Percentiles rank a stretch among this genome's conserved stretches.
Evolutionary conservation across 2,797 vertebrate genomes (phyloP).

Genomic region (Ctenopoma multispine): DNA sequence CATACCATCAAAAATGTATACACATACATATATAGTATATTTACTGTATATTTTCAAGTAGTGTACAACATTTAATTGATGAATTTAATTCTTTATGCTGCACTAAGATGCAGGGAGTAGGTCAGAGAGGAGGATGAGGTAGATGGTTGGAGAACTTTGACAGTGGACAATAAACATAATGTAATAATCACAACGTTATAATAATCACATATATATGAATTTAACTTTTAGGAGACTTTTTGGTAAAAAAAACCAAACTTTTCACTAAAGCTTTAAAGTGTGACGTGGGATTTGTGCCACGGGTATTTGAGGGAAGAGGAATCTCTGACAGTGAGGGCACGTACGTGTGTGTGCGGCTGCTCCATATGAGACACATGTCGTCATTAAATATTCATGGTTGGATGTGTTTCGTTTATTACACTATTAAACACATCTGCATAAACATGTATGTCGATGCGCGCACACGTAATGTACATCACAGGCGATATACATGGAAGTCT

Average conservation of each 20-base stretch:
- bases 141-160: too few relatives aligned
- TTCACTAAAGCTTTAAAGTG: neutral
- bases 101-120: too few relatives aligned
- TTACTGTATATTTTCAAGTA: too few relatives aligned
- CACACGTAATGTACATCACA: neutral
- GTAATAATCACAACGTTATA: too few relatives aligned
- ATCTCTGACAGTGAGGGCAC: neutral
- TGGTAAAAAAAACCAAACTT: neutral
- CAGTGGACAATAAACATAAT: too few relatives aligned
- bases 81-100: too few relatives aligned
- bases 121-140: too few relatives aligned
- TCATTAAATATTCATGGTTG: conserved; percentile 80
- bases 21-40: neutral
- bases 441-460: conserved; percentile 2
- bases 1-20: neutral
- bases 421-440: conserved; percentile 36
- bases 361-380: conserved; percentile 77
- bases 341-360: conserved; percentile 13
- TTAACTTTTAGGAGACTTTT: too few relatives aligned
- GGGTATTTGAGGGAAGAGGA: neutral
- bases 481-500: conserved; percentile 6
- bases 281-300: neutral
- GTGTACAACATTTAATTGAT: too few relatives aligned
- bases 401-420: conserved; percentile 77
- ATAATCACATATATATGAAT: too few relatives aligned